Percentiles rank a stretch among this genome's conserved stretches.
These are phyloP conservation scores for Casuarius casuarius DNA, from an alignment of 2,113 vertebrate genomes.

Conservation along the genomic window DNA sequence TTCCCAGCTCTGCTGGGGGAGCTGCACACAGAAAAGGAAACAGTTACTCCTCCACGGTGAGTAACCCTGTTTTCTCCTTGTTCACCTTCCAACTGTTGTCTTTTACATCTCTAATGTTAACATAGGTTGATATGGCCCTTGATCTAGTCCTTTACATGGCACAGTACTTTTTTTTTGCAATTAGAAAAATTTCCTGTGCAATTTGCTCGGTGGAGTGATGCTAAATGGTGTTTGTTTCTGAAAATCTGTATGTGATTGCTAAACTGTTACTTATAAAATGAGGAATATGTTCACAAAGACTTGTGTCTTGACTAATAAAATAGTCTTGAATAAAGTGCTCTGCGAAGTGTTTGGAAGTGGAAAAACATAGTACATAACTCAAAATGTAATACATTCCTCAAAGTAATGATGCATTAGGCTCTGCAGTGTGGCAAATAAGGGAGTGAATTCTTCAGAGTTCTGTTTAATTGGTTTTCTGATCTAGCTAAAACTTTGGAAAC, in stretches of 20 bases:
- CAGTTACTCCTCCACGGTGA: constrained; percentile 74
- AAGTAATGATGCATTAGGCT: background rate
- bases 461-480: background rate
- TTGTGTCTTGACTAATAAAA: no score
- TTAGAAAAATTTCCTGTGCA: background rate
- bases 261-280: background rate
- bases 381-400: background rate
- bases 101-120: constrained; percentile 35
- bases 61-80: constrained; percentile 76
- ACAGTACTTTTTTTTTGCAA: background rate
- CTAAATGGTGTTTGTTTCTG: background rate
- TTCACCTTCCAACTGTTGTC: constrained; percentile 62
- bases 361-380: background rate
- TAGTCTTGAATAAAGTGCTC: background rate
- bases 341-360: background rate
- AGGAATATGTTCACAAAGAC: background rate
- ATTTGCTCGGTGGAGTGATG: background rate
- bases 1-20: constrained; percentile 77
- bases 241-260: background rate
- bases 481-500: background rate
- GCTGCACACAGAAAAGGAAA: constrained; percentile 75
- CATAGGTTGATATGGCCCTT: constrained; percentile 12
- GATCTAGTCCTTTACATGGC: background rate
- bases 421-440: background rate
- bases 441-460: background rate